These are phyloP conservation scores for Phrixothrix hirtus DNA, from an alignment of 2,888 invertebrate genomes.

Conservation along the genomic window DNA sequence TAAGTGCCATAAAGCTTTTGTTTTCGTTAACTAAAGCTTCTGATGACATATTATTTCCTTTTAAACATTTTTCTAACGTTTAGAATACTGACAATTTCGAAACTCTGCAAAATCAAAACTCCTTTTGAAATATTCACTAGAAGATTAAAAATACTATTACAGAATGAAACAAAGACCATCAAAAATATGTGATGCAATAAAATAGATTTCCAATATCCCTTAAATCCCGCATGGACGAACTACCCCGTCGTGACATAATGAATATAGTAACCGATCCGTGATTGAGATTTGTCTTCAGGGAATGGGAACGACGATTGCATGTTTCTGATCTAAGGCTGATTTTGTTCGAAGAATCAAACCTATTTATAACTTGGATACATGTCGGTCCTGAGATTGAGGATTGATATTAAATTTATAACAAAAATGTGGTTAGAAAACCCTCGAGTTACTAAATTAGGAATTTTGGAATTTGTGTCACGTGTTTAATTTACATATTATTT, in stretches of 20 bases:
- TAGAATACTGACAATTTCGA: too few species aligned
- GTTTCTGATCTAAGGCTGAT: constrained; percentile 25
- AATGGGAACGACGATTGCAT: constrained; percentile 23
- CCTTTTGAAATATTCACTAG: too few species aligned
- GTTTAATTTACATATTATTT: too few species aligned
- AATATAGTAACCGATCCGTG: constrained; percentile 33
- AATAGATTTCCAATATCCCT: constrained; percentile 26
- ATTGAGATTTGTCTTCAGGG: constrained; percentile 32
- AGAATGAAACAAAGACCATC: too few species aligned
- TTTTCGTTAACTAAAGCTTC: constrained; percentile 1
- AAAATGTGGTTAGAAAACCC: too few species aligned
- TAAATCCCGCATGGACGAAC: constrained; percentile 27
- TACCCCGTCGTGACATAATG: constrained; percentile 22
- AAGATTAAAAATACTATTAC: too few species aligned
- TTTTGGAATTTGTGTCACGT: too few species aligned
- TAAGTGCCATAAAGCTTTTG: constrained; percentile 10
- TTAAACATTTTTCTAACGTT: too few species aligned
- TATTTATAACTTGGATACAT: constrained; percentile 23
- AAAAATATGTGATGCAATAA: constrained; percentile 16
- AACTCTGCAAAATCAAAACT: too few species aligned
- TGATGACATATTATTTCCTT: neutral
- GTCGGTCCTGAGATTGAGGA: constrained; percentile 25
- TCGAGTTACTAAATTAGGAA: too few species aligned
- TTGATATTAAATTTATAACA: constrained; percentile 20
- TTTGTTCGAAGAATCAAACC: constrained; percentile 22